Percentiles rank a stretch among this genome's conserved stretches.
These are phyloP conservation scores for Halocynthia roretzi DNA, from an alignment of 23 tunicate genomes.

Conservation along the genomic window DNA sequence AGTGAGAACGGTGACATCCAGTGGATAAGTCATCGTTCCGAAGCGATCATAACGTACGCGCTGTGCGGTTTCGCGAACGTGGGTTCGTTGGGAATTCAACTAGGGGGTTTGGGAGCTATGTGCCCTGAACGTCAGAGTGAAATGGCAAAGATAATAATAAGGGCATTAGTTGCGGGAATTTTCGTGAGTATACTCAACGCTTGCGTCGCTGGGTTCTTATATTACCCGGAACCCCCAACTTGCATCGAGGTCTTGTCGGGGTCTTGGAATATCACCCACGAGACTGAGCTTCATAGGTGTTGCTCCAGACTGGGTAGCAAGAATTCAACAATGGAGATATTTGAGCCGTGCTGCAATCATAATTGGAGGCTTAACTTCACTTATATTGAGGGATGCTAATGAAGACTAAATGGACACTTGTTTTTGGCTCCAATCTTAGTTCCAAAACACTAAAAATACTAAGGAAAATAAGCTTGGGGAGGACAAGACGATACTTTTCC, in stretches of 20 bases:
- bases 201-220: conserved; percentile 62
- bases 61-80: conserved; percentile 94
- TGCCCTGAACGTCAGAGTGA: conserved; percentile 86
- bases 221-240: neutral
- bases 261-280: neutral
- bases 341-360: neutral
- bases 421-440: no score
- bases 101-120: conserved; percentile 84
- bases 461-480: no score
- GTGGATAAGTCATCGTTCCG: conserved; percentile 82
- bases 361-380: neutral
- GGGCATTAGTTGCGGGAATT: conserved; percentile 73
- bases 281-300: neutral
- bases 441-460: no score
- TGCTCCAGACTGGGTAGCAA: neutral
- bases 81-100: conserved; percentile 84
- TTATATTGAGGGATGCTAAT: neutral
- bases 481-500: no score
- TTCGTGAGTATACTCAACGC: conserved; percentile 92
- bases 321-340: neutral
- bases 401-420: neutral
- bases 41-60: conserved; percentile 92
- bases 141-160: conserved; percentile 80
- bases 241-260: neutral
- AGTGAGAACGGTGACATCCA: conserved; percentile 28